Evolutionary conservation across 2,797 vertebrate genomes (phyloP).

Genomic region (Saxicola maurus): DNA sequence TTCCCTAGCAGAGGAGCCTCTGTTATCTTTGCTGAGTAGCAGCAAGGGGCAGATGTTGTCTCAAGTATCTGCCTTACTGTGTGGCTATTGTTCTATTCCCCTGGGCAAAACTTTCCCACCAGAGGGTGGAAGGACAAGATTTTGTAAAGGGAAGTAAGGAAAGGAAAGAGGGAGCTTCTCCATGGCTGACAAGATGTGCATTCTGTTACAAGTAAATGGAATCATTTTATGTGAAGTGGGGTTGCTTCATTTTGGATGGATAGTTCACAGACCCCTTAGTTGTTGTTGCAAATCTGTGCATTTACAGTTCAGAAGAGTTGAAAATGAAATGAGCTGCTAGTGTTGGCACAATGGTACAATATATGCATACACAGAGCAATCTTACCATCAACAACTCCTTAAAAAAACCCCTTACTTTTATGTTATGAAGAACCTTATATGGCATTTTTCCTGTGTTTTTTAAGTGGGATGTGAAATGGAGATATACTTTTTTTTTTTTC

Average conservation of each 20-base stretch:
- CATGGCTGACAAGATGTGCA: fast-evolving
- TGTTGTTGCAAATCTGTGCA: background rate
- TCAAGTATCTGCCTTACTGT: background rate
- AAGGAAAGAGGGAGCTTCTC: background rate
- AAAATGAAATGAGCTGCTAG: background rate
- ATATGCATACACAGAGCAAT: background rate
- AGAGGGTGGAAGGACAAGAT: background rate
- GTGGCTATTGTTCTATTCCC: background rate
- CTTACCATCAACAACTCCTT: background rate
- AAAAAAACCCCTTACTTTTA: background rate
- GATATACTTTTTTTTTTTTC: background rate
- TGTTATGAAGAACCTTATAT: background rate
- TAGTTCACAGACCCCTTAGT: background rate
- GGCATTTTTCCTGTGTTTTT: background rate
- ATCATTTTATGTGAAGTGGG: background rate
- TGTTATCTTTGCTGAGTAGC: background rate
- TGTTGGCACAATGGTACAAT: background rate
- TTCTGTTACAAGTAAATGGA: background rate
- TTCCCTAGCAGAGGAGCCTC: background rate
- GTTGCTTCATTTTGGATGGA: background rate
- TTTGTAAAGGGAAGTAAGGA: background rate
- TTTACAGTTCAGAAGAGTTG: background rate
- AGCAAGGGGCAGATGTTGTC: background rate
- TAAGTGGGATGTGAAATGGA: background rate
- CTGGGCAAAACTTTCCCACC: background rate